Percentiles rank a stretch among this genome's conserved stretches.
Evolutionary conservation across 1,140 invertebrate genomes (phyloP).

Genomic region (Trachelipus rathkii): DNA sequence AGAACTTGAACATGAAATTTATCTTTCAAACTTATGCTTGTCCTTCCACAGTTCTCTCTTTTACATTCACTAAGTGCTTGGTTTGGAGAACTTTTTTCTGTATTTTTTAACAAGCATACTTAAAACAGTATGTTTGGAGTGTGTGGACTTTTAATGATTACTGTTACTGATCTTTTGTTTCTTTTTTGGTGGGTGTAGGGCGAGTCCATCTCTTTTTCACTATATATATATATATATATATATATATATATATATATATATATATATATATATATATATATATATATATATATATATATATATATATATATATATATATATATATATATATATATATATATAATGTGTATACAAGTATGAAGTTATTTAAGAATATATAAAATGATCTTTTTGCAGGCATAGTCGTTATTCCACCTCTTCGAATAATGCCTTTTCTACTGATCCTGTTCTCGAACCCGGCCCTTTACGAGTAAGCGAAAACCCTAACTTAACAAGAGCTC

Average conservation of each 20-base stretch:
- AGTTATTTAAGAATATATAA: background rate
- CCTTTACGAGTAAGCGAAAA: constrained; percentile 37
- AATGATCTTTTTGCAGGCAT: constrained; percentile 3
- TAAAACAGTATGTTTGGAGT: no score
- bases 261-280: constrained; percentile 17
- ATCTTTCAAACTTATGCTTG: no score
- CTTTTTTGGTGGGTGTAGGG: no score
- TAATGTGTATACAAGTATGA: no score
- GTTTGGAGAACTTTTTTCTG: no score
- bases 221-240: background rate
- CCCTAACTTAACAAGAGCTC: constrained; percentile 67
- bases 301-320: constrained; percentile 16
- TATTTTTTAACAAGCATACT: no score
- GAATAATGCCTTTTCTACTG: constrained; percentile 10
- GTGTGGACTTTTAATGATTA: no score
- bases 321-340: constrained; percentile 13
- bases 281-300: constrained; percentile 20
- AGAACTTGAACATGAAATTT: no score
- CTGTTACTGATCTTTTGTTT: no score
- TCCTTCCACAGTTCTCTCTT: no score
- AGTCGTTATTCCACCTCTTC: background rate
- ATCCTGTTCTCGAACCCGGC: constrained; percentile 31
- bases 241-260: constrained; percentile 19
- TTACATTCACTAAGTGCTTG: no score
- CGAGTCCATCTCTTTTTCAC: no score